phyloP scores from a whole-genome alignment of 2,113 vertebrate genomes.

The Pseudorhombus dupliciocellatus region DNA sequence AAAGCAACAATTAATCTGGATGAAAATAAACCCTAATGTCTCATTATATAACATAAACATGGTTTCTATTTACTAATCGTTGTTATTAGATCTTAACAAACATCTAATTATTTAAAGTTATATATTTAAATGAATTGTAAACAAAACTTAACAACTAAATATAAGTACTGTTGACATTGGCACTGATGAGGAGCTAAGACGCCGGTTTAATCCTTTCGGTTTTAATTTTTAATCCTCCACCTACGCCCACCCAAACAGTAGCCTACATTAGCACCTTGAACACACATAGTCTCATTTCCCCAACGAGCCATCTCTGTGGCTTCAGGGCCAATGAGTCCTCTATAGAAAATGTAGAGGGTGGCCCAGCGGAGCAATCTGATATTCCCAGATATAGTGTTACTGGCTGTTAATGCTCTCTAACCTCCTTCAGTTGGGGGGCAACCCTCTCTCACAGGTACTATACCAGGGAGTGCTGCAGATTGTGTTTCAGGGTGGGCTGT shows the following conservation, averaged over 20 bases:
- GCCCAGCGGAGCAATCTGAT: constrained; percentile 45
- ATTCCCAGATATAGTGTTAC: constrained; percentile 72
- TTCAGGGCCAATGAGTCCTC: constrained; percentile 28
- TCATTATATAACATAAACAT: background rate
- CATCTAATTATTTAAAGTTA: background rate
- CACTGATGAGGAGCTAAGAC: background rate
- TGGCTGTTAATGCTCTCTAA: constrained; percentile 66
- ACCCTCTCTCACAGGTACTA: constrained; percentile 57
- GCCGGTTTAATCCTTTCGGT: background rate
- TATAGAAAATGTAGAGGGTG: constrained; percentile 54
- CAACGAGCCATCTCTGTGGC: constrained; percentile 39
- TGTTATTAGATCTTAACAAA: background rate
- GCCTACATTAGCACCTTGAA: constrained; percentile 28
- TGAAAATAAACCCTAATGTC: constrained; percentile 16
- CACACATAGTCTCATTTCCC: constrained; percentile 12
- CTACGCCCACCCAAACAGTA: constrained; percentile 38
- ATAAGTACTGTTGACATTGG: constrained; percentile 2
- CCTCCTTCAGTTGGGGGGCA: constrained; percentile 71
- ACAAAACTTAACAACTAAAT: background rate
- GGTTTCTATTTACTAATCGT: background rate
- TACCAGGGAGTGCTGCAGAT: constrained; percentile 62
- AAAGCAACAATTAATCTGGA: constrained; percentile 12
- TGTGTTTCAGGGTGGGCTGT: constrained; percentile 66
- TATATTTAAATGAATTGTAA: background rate
- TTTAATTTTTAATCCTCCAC: background rate